phyloP scores from a whole-genome alignment of 2,888 invertebrate species.

The Colletes collaris region DNA sequence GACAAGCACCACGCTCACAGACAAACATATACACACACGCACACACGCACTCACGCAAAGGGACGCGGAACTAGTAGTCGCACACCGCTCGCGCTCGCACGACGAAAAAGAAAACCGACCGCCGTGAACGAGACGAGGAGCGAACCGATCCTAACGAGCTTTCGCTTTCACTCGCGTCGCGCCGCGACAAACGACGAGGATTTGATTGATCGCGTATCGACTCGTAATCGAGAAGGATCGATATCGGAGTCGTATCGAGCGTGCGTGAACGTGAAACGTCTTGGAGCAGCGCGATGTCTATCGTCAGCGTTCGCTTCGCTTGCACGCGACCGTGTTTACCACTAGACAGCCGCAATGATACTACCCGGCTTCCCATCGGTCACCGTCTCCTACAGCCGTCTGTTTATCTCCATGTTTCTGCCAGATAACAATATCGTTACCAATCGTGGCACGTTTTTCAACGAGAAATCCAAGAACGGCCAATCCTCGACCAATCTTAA shows the following conservation, averaged over 20 bases:
- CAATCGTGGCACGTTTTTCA: slow-evolving; percentile 5
- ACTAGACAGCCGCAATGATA: slow-evolving; percentile 22
- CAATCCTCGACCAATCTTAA: neutral
- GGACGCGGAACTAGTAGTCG: neutral
- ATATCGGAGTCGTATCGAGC: neutral
- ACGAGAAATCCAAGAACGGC: neutral
- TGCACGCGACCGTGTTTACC: slow-evolving; percentile 41
- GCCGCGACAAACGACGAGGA: neutral
- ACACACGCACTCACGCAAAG: neutral
- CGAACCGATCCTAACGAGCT: neutral
- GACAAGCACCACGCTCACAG: slow-evolving; percentile 18
- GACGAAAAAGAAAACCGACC: neutral
- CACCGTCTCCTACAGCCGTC: neutral
- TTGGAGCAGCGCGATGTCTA: too few species aligned
- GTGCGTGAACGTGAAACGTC: neutral
- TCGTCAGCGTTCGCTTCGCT: neutral
- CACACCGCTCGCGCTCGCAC: slow-evolving; percentile 3
- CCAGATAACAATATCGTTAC: slow-evolving; percentile 38
- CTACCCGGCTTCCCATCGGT: slow-evolving; percentile 32
- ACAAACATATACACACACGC: slow-evolving; percentile 5
- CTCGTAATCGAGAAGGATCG: too few species aligned
- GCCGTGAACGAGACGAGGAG: neutral
- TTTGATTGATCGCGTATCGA: neutral
- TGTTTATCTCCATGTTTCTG: slow-evolving; percentile 53
- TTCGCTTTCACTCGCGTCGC: slow-evolving; percentile 11